phyloP scores from a whole-genome alignment of 2,113 vertebrate species.

The Rhinolophus ferrumequinum region DNA sequence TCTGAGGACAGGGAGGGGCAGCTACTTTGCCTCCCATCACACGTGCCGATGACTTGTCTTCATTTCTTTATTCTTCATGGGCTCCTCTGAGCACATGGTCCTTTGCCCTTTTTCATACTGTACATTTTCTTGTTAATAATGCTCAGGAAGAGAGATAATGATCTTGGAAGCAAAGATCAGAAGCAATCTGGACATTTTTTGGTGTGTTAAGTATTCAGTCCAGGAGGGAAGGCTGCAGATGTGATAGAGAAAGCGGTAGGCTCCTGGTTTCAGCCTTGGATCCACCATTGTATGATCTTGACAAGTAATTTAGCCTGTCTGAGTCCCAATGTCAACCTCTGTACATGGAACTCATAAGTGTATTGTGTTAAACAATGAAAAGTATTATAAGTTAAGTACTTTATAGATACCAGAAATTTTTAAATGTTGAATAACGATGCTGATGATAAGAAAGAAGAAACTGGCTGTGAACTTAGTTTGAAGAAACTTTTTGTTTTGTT shows the following conservation, averaged over 20 bases:
- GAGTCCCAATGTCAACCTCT: neutral
- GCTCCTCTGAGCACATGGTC: neutral
- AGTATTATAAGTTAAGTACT: neutral
- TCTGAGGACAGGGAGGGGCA: too few relatives aligned
- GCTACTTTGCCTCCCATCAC: fast-evolving
- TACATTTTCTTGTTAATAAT: neutral
- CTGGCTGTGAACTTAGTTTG: neutral
- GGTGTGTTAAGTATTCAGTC: neutral
- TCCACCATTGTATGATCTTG: neutral
- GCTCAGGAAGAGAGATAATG: neutral
- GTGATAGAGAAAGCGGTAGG: neutral
- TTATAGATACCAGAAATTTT: neutral
- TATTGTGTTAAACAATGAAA: neutral
- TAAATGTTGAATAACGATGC: neutral
- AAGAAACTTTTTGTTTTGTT: neutral
- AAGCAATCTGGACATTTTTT: neutral
- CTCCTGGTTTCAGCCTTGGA: neutral
- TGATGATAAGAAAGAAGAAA: neutral
- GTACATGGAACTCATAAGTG: neutral
- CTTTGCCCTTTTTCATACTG: neutral
- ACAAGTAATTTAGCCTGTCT: neutral
- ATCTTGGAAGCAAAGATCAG: neutral
- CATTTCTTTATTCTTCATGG: neutral
- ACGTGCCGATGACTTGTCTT: neutral
- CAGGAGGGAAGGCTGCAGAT: neutral